Base-by-base conservation (phyloP, 2,888 invertebrate species). In the Cryptophagus acutangulus region DNA sequence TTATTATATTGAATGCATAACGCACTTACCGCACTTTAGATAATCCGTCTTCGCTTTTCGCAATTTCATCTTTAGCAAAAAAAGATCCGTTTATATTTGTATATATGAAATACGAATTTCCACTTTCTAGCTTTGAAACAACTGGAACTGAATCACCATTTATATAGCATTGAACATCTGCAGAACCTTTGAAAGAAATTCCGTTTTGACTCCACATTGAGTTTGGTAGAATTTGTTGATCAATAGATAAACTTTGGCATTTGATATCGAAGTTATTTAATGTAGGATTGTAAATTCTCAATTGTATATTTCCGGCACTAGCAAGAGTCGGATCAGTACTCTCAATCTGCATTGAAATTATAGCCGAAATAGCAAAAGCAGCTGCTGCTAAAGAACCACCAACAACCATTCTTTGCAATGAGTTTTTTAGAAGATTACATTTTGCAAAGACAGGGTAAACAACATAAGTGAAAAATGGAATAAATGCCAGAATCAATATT, bases 311-410 rank as follows among this genome's bases (percentile, higher is more conserved):
- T 1, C 78, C 79, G 2, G 63, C 54, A 4, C 72, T 55, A 6
- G 87, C 82, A 9, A 79, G 38, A 1, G 70, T 54, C 0, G 78
- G 76, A 51, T 82, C 79, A 0, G 80, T 77, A 63, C 82, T 85
- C 78, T 89, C 78, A 40, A 92, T 71, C 17, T 76, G 66, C 0
- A 89, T 61, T 66, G 93, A 89, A 1, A 96, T 79, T n/a, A 88
- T 60, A 2, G 84, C 94, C 1, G 96, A 92, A 17, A 90, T 73
- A n/a, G 87, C 70, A 63, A 97, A 99, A 0, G 97, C 83, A 1
- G 79, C 41, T 0, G 87, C 85, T 0, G 93, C 91, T 1, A 99
- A 64, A 13, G 91, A 59, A 28, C 96, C 94, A 3, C 97, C 97
- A 57, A 82, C 75, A 1, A 84, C 81, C 73, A 99, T 82, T 65